These are phyloP conservation scores for Euphydryas editha DNA, from an alignment of 2,888 invertebrate genomes.

Conservation along the genomic window DNA sequence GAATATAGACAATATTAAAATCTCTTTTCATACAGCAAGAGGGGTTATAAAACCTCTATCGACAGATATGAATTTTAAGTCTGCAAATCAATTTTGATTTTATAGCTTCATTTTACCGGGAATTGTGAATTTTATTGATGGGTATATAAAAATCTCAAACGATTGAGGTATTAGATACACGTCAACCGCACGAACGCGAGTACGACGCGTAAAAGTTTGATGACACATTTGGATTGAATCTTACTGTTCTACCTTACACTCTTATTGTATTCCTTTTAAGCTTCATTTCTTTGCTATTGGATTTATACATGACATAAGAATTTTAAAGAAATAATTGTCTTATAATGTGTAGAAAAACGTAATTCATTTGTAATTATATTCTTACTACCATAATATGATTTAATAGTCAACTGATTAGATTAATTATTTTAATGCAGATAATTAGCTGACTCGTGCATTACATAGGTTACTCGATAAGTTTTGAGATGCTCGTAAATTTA, in stretches of 20 bases:
- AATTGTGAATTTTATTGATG: conserved; percentile 21
- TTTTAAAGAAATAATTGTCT: not conserved
- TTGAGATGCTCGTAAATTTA: no score
- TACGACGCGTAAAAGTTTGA: conserved; percentile 60
- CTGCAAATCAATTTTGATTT: conserved; percentile 32
- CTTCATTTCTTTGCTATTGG: not conserved
- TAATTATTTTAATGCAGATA: no score
- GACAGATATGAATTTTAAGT: conserved; percentile 34
- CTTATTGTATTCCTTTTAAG: not conserved
- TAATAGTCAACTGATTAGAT: no score
- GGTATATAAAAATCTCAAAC: conserved; percentile 15
- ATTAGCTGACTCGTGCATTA: no score
- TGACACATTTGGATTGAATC: conserved; percentile 38
- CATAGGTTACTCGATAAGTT: no score
- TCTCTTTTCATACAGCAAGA: conserved; percentile 14
- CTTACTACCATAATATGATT: no score
- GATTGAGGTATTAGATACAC: conserved; percentile 11
- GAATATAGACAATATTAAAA: conserved; percentile 29
- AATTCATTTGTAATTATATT: not conserved
- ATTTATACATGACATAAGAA: not conserved
- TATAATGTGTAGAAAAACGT: not conserved
- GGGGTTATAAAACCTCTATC: conserved; percentile 25
- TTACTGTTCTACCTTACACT: not conserved
- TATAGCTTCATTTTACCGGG: conserved; percentile 27
- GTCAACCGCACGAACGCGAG: conserved; percentile 38